Percentiles rank a stretch among this genome's conserved stretches.
Evolutionary conservation across 2,888 invertebrate genomes (phyloP).

Genomic region (Ephialtes manifestator): DNA sequence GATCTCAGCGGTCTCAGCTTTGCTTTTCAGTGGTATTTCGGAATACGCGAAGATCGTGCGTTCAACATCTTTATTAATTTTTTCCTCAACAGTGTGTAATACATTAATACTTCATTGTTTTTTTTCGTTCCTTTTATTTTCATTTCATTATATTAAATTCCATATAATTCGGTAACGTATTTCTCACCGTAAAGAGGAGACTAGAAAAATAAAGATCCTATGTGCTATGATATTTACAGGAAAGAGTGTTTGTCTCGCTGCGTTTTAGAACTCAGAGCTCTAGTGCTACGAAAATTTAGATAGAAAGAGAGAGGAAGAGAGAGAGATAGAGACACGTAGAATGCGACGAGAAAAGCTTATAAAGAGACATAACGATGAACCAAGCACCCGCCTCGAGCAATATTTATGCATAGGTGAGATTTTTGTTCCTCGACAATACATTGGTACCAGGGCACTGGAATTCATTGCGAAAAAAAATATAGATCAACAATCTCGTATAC

Average conservation of each 20-base stretch:
- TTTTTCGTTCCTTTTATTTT: conserved; percentile 45
- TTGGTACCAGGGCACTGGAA: conserved; percentile 21
- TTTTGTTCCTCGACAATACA: conserved; percentile 13
- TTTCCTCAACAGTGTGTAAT: conserved; percentile 49
- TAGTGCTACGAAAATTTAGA: conserved; percentile 20
- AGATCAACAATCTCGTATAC: conserved; percentile 61
- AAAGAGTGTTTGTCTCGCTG: conserved; percentile 39
- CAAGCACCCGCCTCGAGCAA: conserved; percentile 42
- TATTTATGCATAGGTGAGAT: conserved; percentile 8
- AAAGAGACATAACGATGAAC: conserved; percentile 66
- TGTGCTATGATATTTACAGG: conserved; percentile 61
- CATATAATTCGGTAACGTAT: conserved; percentile 64
- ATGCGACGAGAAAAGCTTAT: conserved; percentile 54
- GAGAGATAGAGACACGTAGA: neutral
- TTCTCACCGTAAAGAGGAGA: conserved; percentile 64
- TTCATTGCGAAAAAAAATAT: conserved; percentile 37
- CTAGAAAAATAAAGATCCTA: conserved; percentile 70
- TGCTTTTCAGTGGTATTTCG: neutral
- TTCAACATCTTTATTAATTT: conserved; percentile 41
- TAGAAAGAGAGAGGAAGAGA: conserved; percentile 10
- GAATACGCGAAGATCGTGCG: neutral
- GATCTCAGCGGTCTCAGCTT: neutral
- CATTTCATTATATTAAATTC: conserved; percentile 61
- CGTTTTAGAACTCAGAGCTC: neutral
- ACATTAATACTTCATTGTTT: conserved; percentile 48